Base-by-base conservation (phyloP, 2,113 vertebrate genomes). In the Brachyistius frenatus region DNA sequence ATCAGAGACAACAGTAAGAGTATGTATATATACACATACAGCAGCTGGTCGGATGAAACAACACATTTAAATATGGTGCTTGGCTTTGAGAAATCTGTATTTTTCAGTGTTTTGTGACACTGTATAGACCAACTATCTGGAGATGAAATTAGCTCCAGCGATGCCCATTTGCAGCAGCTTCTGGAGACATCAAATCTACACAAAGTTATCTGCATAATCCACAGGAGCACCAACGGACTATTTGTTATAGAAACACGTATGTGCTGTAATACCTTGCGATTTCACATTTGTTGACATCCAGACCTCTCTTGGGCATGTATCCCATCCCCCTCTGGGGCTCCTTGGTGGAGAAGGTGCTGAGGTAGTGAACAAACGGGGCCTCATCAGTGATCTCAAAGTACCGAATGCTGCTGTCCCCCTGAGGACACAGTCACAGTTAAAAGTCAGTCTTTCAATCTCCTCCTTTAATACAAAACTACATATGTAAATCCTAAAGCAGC, bases 311-410 rank as follows among this genome's bases (percentile, higher is more conserved):
- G 78, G 97, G 96, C 98, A 99, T 99, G 94, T 96, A 99, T 0
- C 98, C 98, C 98, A 99, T 99, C 10, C 98, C 98, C 80, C 98
- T 93, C 94, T 99, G 98, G 9, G 98, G 98, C 93, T 99, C 98
- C 86, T 99, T 99, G 94, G 96, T 99, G 94, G 96, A 96, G 89
- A 99, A 99, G 23, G 97, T 99, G 93, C 95, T 99, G 95, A 99
- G 97, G 96, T 98, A 99, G 95, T 99, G 98, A 84, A 99, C 97
- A 1, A 95, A 99, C 0, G 98, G 98, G 0, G 97, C 96, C 82
- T 99, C 98, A 0, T 98, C 98, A 0, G 97, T 99, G 94, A 99
- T 97, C 94, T 99, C 98, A 36, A 99, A 99, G 89, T 99, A 99
- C 84, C 97, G 97, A 82, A 99, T 99, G 91, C 97, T 99, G 95